A percentile compares a stretch with the other conserved stretches of the same genome.
Evolutionary conservation across 2,888 invertebrate genomes (phyloP).

Genomic region (Teinopalpus imperialis): DNA sequence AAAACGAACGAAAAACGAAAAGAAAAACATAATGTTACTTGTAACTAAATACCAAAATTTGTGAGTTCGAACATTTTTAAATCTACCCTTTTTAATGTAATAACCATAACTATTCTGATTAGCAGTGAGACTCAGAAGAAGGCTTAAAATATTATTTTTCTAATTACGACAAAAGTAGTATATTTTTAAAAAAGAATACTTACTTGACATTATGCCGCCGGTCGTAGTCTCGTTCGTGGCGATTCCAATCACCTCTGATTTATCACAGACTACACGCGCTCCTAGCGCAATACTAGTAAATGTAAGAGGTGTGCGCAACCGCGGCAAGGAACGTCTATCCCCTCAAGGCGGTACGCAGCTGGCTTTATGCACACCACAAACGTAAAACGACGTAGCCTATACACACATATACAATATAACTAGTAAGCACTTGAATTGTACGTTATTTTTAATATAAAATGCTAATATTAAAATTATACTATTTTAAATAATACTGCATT

Average conservation of each 20-base stretch:
- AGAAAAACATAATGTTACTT: too few species aligned
- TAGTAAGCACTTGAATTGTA: too few species aligned
- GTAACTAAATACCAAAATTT: too few species aligned
- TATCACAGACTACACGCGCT: constrained; percentile 72
- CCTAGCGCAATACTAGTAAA: constrained; percentile 69
- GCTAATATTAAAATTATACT: background rate
- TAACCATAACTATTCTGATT: background rate
- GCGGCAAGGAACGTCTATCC: constrained; percentile 42
- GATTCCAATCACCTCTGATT: constrained; percentile 66
- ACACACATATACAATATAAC: background rate
- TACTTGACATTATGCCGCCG: constrained; percentile 77
- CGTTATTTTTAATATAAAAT: background rate
- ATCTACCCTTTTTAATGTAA: constrained; percentile 7
- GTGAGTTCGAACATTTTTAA: too few species aligned
- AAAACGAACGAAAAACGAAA: too few species aligned
- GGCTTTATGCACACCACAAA: constrained; percentile 40
- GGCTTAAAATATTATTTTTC: background rate
- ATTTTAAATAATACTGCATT: background rate
- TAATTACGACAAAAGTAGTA: constrained; percentile 2
- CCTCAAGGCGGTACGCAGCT: constrained; percentile 44
- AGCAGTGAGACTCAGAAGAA: background rate
- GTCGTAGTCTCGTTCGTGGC: constrained; percentile 68
- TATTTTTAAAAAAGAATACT: constrained; percentile 36
- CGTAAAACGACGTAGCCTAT: constrained; percentile 28
- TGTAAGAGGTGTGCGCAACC: constrained; percentile 62